Evolutionary conservation across 2,797 vertebrate species (phyloP).

Genomic region (Girardinus metallicus): DNA sequence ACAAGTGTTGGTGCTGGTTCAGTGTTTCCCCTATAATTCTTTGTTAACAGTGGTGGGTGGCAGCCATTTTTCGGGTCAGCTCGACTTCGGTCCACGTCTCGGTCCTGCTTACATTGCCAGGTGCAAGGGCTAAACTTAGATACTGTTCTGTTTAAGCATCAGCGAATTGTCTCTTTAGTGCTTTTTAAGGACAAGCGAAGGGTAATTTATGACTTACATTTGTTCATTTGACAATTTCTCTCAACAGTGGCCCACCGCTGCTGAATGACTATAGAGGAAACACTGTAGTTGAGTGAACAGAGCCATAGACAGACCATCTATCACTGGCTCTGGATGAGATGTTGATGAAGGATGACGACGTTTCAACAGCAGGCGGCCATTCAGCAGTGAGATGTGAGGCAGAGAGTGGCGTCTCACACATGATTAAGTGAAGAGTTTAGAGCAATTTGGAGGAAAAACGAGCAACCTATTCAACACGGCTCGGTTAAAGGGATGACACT

Average conservation of each 20-base stretch:
- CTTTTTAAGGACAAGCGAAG: conserved; percentile 26
- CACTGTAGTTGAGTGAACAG: conserved; percentile 63
- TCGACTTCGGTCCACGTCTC: conserved; percentile 56
- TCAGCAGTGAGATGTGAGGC: conserved; percentile 57
- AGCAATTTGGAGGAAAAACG: conserved; percentile 44
- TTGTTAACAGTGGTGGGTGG: conserved; percentile 72
- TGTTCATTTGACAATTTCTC: conserved; percentile 33
- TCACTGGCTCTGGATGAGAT: conserved; percentile 66
- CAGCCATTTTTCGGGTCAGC: conserved; percentile 40
- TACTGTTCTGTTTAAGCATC: conserved; percentile 22
- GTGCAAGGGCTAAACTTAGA: conserved; percentile 29
- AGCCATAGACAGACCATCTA: conserved; percentile 69
- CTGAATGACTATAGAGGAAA: conserved; percentile 74
- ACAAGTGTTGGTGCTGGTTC: conserved; percentile 77
- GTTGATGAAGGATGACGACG: conserved; percentile 72
- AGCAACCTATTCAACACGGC: conserved; percentile 21
- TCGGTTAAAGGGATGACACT: conserved; percentile 3
- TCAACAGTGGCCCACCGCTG: conserved; percentile 67
- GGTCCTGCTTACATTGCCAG: conserved; percentile 32
- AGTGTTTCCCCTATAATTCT: conserved; percentile 76
- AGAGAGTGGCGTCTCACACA: conserved; percentile 49
- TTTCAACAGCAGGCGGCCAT: conserved; percentile 65
- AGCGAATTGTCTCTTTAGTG: conserved; percentile 22
- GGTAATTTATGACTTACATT: conserved; percentile 46
- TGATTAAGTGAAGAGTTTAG: conserved; percentile 45